phyloP scores from a whole-genome alignment of 2,113 vertebrate species.

The Perca schrenkii region DNA sequence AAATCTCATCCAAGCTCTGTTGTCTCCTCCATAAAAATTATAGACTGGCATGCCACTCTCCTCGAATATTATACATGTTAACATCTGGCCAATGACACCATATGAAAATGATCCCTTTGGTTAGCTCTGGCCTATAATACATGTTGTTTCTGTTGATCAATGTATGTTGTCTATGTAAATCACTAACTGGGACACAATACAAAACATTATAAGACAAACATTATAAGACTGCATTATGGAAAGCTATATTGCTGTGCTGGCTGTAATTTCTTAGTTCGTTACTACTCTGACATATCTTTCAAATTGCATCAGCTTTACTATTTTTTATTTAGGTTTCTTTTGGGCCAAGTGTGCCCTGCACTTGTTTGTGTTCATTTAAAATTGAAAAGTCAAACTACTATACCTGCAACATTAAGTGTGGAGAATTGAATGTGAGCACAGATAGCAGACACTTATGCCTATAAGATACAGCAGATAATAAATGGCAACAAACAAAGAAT shows the following conservation, averaged over 20 bases:
- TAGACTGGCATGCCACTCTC: neutral
- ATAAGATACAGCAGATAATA: conserved; percentile 21
- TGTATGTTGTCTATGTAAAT: neutral
- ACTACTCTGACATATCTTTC: neutral
- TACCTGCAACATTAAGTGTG: conserved; percentile 11
- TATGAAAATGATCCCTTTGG: conserved; percentile 8
- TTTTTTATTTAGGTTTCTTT: neutral
- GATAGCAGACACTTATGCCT: neutral
- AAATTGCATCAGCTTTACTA: conserved; percentile 7
- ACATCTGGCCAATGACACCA: neutral
- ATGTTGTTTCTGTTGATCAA: neutral
- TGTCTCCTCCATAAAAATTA: conserved; percentile 18
- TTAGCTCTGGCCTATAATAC: neutral
- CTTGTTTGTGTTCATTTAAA: conserved; percentile 25
- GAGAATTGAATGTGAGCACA: conserved; percentile 23
- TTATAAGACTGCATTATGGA: neutral
- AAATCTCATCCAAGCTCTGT: neutral
- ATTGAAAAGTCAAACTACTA: conserved; percentile 18
- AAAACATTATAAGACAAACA: neutral
- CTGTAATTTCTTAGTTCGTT: neutral
- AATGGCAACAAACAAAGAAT: conserved; percentile 28
- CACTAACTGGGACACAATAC: neutral
- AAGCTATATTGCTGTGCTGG: neutral
- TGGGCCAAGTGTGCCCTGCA: neutral
- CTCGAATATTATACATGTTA: neutral